phyloP scores from a whole-genome alignment of 2,888 invertebrate species.

The Tachina grossa region DNA sequence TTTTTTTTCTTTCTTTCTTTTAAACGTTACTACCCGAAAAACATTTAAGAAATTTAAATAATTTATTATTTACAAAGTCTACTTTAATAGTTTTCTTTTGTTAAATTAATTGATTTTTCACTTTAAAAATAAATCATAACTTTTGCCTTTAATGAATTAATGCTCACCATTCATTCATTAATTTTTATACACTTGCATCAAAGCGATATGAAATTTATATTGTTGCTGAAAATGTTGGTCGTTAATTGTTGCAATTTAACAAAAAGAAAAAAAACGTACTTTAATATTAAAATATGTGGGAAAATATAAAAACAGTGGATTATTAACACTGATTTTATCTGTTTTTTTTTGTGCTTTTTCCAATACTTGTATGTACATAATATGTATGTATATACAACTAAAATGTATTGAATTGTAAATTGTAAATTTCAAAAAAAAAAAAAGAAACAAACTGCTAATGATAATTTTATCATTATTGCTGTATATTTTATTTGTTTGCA shows the following conservation, averaged over 20 bases:
- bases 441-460: conserved; percentile 31
- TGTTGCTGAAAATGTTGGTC: conserved; percentile 52
- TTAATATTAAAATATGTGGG: conserved; percentile 29
- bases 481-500: conserved; percentile 32
- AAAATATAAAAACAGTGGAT: conserved; percentile 47
- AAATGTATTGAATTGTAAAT: conserved; percentile 50
- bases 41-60: not conserved
- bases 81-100: not conserved
- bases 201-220: conserved; percentile 4
- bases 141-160: conserved; percentile 35
- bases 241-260: conserved; percentile 51
- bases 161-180: not conserved
- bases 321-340: conserved; percentile 59
- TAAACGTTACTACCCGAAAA: not conserved
- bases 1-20: no score
- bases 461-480: conserved; percentile 33
- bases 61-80: not conserved
- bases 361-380: conserved; percentile 2
- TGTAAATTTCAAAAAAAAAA: conserved; percentile 29
- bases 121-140: conserved; percentile 29
- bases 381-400: not conserved
- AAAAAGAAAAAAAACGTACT: conserved; percentile 11
- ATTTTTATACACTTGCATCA: conserved; percentile 14
- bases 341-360: conserved; percentile 18
- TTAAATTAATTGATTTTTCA: not conserved